Evolutionary conservation across 2,888 invertebrate species (phyloP), one percentile per base, ranked within the genome.

Genomic region (Oligia latruncula): DNA sequence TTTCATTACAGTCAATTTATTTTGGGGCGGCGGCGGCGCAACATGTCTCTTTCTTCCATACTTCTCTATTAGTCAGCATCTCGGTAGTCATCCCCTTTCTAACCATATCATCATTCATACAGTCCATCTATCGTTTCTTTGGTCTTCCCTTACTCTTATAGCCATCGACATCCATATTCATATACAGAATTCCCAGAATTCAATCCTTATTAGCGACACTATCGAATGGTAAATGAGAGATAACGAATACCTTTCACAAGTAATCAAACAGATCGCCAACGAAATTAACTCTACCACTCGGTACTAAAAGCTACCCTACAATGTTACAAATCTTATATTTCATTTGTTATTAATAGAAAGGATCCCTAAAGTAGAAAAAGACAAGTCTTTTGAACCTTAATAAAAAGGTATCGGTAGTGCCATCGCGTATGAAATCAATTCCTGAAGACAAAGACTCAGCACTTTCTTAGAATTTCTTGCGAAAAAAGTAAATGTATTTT

Each of bases 391-490:
- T 43, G 72, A 52, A 65, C 23, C 62, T n/a, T 55, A 71, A 74
- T 55, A 74, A 74, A 73, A 72, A 75, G 58, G 60, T 71, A 78
- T 68, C 66, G 35, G 15, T 58, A 76, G 70, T 77, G 66, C 49
- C 13, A 20, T 15, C 35, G 64, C 29, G 70, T 73, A 71, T 68
- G 49, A 78, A 86, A 83, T 86, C 85, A 85, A 80, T 86, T 83
- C 75, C 23, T n/a, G 1, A 55, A 83, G 80, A 78, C 68, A 78
- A 74, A 74, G n/a, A 13, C 46, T 67, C 73, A 58, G 49, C 65
- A 35, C n/a, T 72, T 49, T 82, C 64, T 49, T 6, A 80, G 20
- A 78, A 55, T 78, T 17, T 74, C 49, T 62, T 29, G 43, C 20
- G 23, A 55, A 76, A n/a, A 71, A 76, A 74, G 64, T 55, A 43